A percentile compares a stretch with the other conserved stretches of the same genome.
Evolutionary conservation across 2,113 vertebrate species (phyloP).

Genomic region (Tragelaphus strepsiceros): DNA sequence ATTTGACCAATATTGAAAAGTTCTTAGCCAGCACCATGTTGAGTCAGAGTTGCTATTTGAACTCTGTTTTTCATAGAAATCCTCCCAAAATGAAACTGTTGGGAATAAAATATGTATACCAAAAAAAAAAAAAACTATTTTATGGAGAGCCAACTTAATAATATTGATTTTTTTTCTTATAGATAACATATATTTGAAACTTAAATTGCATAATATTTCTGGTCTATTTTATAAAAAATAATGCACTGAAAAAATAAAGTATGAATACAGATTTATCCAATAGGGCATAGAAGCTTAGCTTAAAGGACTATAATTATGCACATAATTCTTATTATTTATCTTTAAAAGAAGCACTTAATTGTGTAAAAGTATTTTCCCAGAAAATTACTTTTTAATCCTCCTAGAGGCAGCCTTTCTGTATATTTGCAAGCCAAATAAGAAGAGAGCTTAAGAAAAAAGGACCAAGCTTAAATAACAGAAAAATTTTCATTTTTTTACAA

Average conservation of each 20-base stretch:
- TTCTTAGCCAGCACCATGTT: not conserved
- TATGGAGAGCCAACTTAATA: not conserved
- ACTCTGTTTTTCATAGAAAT: not conserved
- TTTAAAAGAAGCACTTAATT: slow-evolving; percentile 36
- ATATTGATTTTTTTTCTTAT: not conserved
- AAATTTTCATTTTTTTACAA: not conserved
- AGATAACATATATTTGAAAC: not conserved
- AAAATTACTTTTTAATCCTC: slow-evolving; percentile 45
- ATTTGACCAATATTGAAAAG: not conserved
- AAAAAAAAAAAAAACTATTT: not conserved
- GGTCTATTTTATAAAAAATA: not conserved
- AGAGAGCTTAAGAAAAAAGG: not conserved
- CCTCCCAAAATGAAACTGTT: not conserved
- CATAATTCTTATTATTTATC: slow-evolving; percentile 4
- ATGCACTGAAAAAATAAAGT: not conserved
- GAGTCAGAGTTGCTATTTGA: not conserved
- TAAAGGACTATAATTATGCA: not conserved
- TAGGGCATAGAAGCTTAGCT: not conserved
- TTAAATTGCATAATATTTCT: not conserved
- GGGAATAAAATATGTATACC: not conserved
- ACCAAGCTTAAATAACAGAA: not conserved
- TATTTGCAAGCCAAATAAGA: not conserved
- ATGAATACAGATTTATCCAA: not conserved
- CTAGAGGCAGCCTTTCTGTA: not conserved
- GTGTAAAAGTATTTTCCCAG: slow-evolving; percentile 21